These are phyloP conservation scores for Aleiodes sp. DNA, from an alignment of 1,140 invertebrate genomes.

Conservation along the genomic window DNA sequence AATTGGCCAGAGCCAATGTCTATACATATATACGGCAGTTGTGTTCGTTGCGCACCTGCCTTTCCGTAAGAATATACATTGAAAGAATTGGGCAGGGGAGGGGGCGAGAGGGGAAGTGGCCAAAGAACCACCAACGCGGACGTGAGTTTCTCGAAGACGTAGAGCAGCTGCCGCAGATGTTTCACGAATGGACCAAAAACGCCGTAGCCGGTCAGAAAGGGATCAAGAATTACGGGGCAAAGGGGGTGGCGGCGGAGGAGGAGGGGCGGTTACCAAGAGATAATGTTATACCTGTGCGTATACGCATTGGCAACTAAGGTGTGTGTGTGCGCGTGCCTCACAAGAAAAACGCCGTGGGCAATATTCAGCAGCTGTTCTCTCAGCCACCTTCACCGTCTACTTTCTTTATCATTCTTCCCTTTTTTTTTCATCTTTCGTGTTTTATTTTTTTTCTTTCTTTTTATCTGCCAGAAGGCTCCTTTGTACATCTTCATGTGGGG, in stretches of 20 bases:
- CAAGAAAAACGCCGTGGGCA: neutral
- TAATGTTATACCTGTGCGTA: conserved; percentile 37
- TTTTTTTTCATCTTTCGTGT: neutral
- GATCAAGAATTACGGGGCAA: neutral
- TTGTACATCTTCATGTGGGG: neutral
- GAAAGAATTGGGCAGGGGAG: conserved; percentile 1
- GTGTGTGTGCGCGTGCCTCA: conserved; percentile 21
- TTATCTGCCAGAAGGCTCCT: neutral
- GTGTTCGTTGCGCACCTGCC: conserved; percentile 36
- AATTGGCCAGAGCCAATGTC: conserved; percentile 57
- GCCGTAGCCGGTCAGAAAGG: conserved; percentile 16
- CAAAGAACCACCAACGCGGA: conserved; percentile 41
- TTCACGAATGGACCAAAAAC: conserved; percentile 46
- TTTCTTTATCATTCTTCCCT: neutral
- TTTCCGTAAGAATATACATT: conserved; percentile 3
- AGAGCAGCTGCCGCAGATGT: conserved; percentile 66
- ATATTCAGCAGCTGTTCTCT: conserved; percentile 22
- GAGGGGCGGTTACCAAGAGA: conserved; percentile 55
- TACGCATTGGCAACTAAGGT: conserved; percentile 1
- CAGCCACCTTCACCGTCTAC: conserved; percentile 8
- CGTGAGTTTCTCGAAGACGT: conserved; percentile 42
- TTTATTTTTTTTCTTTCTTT: conserved; percentile 8
- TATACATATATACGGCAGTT: neutral
- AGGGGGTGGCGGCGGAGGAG: conserved; percentile 39
- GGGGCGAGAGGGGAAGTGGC: conserved; percentile 15